Conservation (phyloP, 2,113 vertebrate genomes). For the Aythya baeri region DNA sequence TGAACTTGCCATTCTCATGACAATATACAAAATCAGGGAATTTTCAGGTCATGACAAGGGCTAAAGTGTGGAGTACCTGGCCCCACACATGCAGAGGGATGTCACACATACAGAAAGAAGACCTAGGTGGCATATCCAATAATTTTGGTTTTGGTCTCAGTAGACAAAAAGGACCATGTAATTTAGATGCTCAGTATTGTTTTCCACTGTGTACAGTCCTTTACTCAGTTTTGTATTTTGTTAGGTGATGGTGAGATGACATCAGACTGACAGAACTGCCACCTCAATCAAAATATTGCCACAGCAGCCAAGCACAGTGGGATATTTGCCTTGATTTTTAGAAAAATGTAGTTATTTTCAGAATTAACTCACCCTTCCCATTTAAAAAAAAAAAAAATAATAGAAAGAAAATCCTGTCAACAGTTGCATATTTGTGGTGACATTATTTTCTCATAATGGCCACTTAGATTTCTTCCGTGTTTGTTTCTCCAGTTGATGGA, state of each 20-base stretch:
- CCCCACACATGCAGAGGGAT: background rate
- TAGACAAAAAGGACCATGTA: background rate
- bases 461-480: background rate
- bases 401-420: background rate
- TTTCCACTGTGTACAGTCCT: background rate
- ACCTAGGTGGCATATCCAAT: background rate
- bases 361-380: background rate
- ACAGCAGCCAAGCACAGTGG: background rate
- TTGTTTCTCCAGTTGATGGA: constrained; percentile 88
- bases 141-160: background rate
- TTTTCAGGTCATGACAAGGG: background rate
- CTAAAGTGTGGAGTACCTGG: background rate
- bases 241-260: background rate
- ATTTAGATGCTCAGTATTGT: background rate
- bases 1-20: background rate
- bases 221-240: background rate
- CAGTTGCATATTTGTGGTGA: background rate
- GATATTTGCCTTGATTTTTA: background rate
- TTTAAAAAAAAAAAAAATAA: background rate
- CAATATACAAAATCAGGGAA: background rate
- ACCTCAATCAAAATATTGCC: background rate
- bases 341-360: background rate
- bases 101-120: background rate
- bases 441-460: background rate
- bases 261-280: background rate